Evolutionary conservation across 35 echinoderm and acorn worm species (phyloP), one percentile per base, ranked within the genome.

Genomic region (Heliocidaris tuberculata): DNA sequence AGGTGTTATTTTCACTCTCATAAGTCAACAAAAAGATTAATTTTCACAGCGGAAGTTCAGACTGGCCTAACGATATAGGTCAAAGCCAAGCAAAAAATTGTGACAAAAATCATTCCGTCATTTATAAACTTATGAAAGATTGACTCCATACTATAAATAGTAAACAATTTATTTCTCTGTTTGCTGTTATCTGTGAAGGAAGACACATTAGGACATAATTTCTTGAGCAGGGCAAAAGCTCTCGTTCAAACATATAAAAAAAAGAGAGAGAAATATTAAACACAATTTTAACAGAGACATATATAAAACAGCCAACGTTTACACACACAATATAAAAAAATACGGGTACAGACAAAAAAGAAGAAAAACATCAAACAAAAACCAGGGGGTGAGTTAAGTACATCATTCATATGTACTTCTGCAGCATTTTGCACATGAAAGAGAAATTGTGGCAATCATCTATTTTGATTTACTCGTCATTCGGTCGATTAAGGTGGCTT

Each of bases 401-500:
- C 87, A 89, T 47, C 47, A 32, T 89, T 89, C 31, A 3, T 48
- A 59, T 49, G 50, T 31, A 93, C 91, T 7, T 50, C 29, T 49
- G 91, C 91, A 93, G 91, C 91, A 93, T 93, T 93, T 93, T 93
- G 91, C 91, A 93, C 47, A 5, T 59, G 91, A 93, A 93, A 93
- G 91, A 56, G 48, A n/a, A 93, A 89, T 11, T 31, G 27, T 32
- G 87, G 31, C 31, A 47, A 89, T 32, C 31, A 17, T 48, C 35
- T n/a, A 16, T 89, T 15, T 89, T 7, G 8, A 17, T 32, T 42
- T 7, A 89, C 31, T 89, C 70, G 70, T 42, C 8, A 88, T 88
- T 19, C 19, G 4, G 87, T 32, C 31, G 87, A 48, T 17, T 9
- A 11, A 48, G 87, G 87, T 89, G 87, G 87, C 11, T 47, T 89